Conservation (phyloP, 2,797 vertebrate genomes). For the Pyrocephalus nanus region DNA sequence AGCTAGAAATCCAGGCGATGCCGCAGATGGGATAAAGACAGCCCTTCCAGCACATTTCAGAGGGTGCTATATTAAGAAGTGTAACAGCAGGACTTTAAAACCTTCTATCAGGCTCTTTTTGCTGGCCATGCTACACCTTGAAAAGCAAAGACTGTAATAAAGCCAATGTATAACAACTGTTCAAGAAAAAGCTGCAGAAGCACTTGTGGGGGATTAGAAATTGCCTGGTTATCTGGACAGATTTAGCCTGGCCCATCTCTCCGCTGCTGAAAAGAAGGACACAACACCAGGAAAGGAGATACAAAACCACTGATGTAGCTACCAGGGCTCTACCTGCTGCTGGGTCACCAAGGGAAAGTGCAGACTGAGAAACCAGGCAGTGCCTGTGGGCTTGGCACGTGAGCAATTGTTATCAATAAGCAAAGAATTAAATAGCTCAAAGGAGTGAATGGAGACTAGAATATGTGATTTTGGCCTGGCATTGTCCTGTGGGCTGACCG, state of each 20-base stretch:
- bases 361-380: neutral
- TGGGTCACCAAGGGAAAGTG: neutral
- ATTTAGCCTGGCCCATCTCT: neutral
- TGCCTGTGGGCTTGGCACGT: neutral
- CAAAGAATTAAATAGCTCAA: constrained; percentile 37
- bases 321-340: constrained; percentile 1
- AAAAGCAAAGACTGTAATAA: neutral
- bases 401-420: neutral
- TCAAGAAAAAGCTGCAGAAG: constrained; percentile 16
- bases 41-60: constrained; percentile 7
- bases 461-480: neutral
- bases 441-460: neutral
- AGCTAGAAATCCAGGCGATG: neutral
- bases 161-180: neutral
- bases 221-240: neutral
- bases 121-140: neutral
- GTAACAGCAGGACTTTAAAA: constrained; percentile 12
- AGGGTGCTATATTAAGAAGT: constrained; percentile 27
- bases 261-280: neutral
- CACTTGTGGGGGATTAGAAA: neutral
- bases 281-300: neutral
- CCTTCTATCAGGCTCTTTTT: neutral
- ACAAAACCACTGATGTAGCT: neutral
- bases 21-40: neutral
- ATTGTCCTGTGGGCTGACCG: constrained; percentile 1